Conservation (phyloP, 2,888 invertebrate species). For the Elysia crispata region DNA sequence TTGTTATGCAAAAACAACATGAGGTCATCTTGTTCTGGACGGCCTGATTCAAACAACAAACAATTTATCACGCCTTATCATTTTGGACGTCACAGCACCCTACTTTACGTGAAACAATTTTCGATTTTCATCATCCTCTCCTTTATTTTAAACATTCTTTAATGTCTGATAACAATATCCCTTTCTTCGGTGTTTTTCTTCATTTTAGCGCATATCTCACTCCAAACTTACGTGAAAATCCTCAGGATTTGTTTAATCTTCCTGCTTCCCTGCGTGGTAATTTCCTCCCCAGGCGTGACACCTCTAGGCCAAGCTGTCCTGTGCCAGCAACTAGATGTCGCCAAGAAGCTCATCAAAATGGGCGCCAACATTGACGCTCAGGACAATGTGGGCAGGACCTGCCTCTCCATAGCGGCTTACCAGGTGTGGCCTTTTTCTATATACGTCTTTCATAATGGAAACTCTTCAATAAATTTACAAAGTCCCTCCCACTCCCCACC, state of each 20-base stretch:
- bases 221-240: not conserved
- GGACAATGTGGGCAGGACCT: constrained; percentile 69
- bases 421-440: constrained; percentile 67
- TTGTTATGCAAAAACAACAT: too few relatives aligned
- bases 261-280: not conserved
- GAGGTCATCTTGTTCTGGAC: too few relatives aligned
- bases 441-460: too few relatives aligned
- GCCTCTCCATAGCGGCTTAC: constrained; percentile 71
- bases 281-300: constrained; percentile 60
- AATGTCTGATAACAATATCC: not conserved
- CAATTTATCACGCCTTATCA: not conserved
- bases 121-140: not conserved
- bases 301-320: constrained; percentile 68
- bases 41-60: too few relatives aligned
- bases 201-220: too few relatives aligned
- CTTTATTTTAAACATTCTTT: not conserved
- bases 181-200: too few relatives aligned
- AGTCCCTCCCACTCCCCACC: too few relatives aligned
- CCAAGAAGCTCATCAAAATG: constrained; percentile 71
- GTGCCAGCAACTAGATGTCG: constrained; percentile 62
- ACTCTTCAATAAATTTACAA: too few relatives aligned
- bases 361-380: constrained; percentile 71
- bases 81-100: not conserved
- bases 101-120: not conserved
- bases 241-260: not conserved